Evolutionary conservation across 2,113 vertebrate species (phyloP).

Genomic region (Mohoua ochrocephala): DNA sequence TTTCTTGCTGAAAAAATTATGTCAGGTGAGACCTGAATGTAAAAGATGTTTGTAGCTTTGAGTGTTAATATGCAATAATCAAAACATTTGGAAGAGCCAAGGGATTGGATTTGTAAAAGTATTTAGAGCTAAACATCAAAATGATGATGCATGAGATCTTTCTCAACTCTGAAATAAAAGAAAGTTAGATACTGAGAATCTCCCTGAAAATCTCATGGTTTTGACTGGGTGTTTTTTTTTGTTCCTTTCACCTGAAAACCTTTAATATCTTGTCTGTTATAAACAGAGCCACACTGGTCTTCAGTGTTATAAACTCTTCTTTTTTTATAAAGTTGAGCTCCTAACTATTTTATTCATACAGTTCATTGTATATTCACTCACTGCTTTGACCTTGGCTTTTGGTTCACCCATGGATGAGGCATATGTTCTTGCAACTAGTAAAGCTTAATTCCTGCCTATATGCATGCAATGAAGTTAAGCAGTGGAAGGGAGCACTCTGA

Average conservation of each 20-base stretch:
- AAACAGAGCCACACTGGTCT: background rate
- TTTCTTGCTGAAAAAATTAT: background rate
- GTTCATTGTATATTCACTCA: background rate
- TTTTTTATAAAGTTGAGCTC: background rate
- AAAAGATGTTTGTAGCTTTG: background rate
- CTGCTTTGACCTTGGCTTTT: background rate
- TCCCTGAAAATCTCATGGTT: background rate
- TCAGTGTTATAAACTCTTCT: background rate
- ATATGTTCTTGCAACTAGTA: background rate
- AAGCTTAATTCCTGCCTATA: background rate
- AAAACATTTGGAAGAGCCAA: background rate
- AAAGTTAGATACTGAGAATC: background rate
- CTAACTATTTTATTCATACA: background rate
- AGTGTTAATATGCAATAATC: background rate
- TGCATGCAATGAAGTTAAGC: background rate
- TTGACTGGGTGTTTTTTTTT: accelerated
- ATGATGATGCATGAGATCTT: background rate
- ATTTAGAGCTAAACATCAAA: background rate
- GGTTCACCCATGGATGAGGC: background rate
- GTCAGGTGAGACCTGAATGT: background rate
- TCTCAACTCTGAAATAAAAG: background rate
- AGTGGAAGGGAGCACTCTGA: background rate
- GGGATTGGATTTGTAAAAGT: background rate
- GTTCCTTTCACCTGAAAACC: background rate
- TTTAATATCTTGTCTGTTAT: background rate